A percentile compares a stretch with the other conserved stretches of the same genome.
phyloP scores from a whole-genome alignment of 2,888 invertebrate species.

The Apotomis turbidana region DNA sequence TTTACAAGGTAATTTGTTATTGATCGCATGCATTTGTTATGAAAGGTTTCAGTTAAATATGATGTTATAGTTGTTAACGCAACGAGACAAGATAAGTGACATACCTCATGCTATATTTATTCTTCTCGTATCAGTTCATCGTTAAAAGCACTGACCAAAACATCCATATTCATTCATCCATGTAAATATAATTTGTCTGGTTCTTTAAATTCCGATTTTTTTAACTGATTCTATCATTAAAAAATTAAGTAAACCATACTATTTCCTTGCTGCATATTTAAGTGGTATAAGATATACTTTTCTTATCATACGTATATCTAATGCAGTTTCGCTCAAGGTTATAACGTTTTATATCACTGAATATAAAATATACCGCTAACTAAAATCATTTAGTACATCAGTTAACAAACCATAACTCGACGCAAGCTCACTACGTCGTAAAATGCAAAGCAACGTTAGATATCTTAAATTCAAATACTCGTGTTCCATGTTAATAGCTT shows the following conservation, averaged over 20 bases:
- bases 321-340: constrained; percentile 3
- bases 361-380: constrained; percentile 29
- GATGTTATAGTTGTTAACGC: constrained; percentile 36
- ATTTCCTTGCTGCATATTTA: background rate
- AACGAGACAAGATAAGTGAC: constrained; percentile 22
- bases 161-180: no score
- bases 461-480: constrained; percentile 32
- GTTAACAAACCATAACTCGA: constrained; percentile 33
- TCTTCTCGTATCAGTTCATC: background rate
- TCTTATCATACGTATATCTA: background rate
- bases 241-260: background rate
- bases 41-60: constrained; percentile 36
- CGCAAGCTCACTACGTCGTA: constrained; percentile 25
- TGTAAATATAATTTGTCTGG: no score
- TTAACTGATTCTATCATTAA: no score
- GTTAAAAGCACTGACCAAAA: no score
- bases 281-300: background rate
- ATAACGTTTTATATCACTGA: constrained; percentile 9
- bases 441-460: constrained; percentile 36
- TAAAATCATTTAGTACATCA: constrained; percentile 39
- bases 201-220: no score
- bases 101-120: constrained; percentile 1
- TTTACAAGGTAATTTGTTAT: constrained; percentile 42
- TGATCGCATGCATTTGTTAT: constrained; percentile 33
- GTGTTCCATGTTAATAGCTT: constrained; percentile 40